These are phyloP conservation scores for Pteronura brasiliensis DNA, from an alignment of 2,113 vertebrate genomes.

Conservation along the genomic window DNA sequence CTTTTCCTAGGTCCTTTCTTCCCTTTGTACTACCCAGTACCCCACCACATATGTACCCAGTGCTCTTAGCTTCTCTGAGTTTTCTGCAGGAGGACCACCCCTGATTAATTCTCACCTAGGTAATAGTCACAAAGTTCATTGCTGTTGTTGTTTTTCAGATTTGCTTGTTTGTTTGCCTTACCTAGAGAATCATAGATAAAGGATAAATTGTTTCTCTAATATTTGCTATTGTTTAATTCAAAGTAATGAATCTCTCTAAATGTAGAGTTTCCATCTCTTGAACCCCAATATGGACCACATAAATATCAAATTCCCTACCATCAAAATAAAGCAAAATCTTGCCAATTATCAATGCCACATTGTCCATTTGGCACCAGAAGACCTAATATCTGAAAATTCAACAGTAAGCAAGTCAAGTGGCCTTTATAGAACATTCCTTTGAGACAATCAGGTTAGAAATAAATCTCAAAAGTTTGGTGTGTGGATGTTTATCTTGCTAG, in stretches of 20 bases:
- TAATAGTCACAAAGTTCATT: neutral
- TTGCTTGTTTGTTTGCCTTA: neutral
- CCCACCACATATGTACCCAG: neutral
- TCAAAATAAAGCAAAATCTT: neutral
- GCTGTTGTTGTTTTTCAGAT: neutral
- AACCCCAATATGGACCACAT: neutral
- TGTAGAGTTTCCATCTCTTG: neutral
- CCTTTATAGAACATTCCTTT: slow-evolving; percentile 36
- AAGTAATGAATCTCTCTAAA: neutral
- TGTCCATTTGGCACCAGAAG: neutral
- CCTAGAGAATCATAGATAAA: neutral
- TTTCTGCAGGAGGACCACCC: neutral
- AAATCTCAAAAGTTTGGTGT: slow-evolving; percentile 70
- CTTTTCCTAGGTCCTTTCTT: neutral
- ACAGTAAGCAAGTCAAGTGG: neutral
- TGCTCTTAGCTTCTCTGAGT: neutral
- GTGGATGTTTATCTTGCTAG: slow-evolving; percentile 77
- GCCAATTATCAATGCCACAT: neutral
- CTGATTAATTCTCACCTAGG: neutral
- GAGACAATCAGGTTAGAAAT: slow-evolving; percentile 72
- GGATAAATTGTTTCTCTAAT: neutral
- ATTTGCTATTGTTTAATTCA: neutral
- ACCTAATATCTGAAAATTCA: neutral
- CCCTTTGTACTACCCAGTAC: neutral
- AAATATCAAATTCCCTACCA: slow-evolving; percentile 4